phyloP scores from a whole-genome alignment of 2,797 vertebrate genomes.

The Sciurus carolinensis region DNA sequence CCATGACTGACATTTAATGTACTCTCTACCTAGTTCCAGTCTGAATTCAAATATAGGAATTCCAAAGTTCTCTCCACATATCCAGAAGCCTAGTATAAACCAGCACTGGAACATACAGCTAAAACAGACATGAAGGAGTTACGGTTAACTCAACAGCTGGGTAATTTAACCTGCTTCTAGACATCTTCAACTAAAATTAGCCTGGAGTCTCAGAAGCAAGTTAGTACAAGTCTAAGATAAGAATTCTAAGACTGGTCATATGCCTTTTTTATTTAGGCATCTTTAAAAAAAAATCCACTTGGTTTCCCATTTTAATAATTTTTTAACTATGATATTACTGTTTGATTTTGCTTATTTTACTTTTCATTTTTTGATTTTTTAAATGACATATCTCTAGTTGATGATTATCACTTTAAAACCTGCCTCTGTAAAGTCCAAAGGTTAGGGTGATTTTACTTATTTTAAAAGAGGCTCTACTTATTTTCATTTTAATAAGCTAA shows the following conservation, averaged over 20 bases:
- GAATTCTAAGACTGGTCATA: not conserved
- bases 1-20: not conserved
- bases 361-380: slow-evolving; percentile 58
- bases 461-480: not conserved
- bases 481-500: slow-evolving; percentile 59
- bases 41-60: not conserved
- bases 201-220: not conserved
- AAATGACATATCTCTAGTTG: not conserved
- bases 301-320: slow-evolving; percentile 55
- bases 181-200: slow-evolving; percentile 44
- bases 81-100: not conserved
- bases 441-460: not conserved
- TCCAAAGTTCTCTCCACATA: not conserved
- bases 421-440: not conserved
- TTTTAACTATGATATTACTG: slow-evolving; percentile 29
- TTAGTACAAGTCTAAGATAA: not conserved
- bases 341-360: slow-evolving; percentile 48
- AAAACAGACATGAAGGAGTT: not conserved
- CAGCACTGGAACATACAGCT: not conserved
- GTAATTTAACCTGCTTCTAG: not conserved
- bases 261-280: not conserved
- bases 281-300: not conserved
- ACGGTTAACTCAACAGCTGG: not conserved
- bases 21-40: not conserved
- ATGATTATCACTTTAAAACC: slow-evolving; percentile 30